Evolutionary conservation across 2,888 invertebrate genomes (phyloP).

Genomic region (Lasius fuliginosus): DNA sequence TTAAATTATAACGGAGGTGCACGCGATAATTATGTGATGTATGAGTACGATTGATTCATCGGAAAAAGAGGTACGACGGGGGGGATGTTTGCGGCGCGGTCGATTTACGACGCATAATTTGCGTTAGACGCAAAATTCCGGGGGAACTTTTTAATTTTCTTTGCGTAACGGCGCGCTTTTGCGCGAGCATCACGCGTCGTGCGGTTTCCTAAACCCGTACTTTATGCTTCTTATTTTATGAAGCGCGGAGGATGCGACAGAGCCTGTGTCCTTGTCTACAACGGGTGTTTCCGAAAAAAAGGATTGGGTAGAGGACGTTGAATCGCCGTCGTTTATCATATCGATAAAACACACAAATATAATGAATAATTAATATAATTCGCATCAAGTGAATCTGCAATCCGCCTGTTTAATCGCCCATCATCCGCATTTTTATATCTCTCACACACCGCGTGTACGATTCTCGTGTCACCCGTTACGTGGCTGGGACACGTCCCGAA

Average conservation of each 20-base stretch:
- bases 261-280: conserved; percentile 37
- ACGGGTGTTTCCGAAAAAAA: conserved; percentile 20
- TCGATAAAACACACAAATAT: background rate
- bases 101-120: conserved; percentile 23
- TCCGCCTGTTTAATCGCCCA: background rate
- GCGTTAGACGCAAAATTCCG: conserved; percentile 17
- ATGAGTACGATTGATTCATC: conserved; percentile 56
- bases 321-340: background rate
- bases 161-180: conserved; percentile 45
- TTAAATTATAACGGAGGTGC: conserved; percentile 53
- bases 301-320: background rate
- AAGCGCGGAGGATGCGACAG: conserved; percentile 42
- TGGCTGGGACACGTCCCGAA: conserved; percentile 38
- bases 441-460: background rate
- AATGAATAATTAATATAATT: background rate
- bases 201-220: conserved; percentile 60
- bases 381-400: background rate
- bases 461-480: conserved; percentile 55
- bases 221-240: conserved; percentile 36
- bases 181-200: background rate
- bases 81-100: background rate
- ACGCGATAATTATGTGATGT: conserved; percentile 43
- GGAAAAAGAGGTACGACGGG: conserved; percentile 4
- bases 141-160: conserved; percentile 38
- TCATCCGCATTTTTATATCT: background rate